Base-by-base conservation (phyloP, 2,797 vertebrate genomes). In the Parauchenoglanis punctatus region DNA sequence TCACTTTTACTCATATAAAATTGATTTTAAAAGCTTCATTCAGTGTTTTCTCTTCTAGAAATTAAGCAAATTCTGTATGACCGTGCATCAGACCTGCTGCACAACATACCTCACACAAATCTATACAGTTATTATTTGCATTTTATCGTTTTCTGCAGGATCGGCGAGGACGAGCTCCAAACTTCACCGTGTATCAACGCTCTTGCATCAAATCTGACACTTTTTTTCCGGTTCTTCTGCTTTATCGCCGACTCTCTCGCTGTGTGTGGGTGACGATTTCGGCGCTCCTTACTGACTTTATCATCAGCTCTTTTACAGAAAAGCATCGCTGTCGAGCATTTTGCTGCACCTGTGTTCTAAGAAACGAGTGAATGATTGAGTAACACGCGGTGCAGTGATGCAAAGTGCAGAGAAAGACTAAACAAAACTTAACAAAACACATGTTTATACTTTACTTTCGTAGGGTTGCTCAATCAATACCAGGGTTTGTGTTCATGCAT, bases 1-100 rank as follows among this genome's bases (percentile, higher is more conserved):
- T 84, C 67, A 84, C 83, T 84, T 73, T 73, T 84, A 84, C 83
- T 84, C 49, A 25, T 1, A 3, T 59, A 35, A 70, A 70, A 35
- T 35, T 35, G n/a, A 8, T 49, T 31, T 44, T 49, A 31, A 54
- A 56, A 35, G 17, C 18, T 25, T 7, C 12, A 20, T 11, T 44
- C 40, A 54, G 13, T 7, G 12, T 49, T 28, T 76, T 76, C 25
- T 28, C 12, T 20, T 17, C 12, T 7, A 8, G 40, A 44, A 0
- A 23, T 44, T 15, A 7, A 75, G 44, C 2, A 12, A 54, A 77
- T 54, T 76, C n/a, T 11, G 23, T n/a, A 1, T 3, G n/a, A 52
- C 40, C 10, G 0, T 0, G 73, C 25, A 2, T 54, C 7, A 28
- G 35, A 78, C 12, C n/a, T 4, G 10, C 6, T 18, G 8, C 28